These are phyloP conservation scores for Ceratitis capitata DNA, from an alignment of 1,140 invertebrate species.

Conservation along the genomic window DNA sequence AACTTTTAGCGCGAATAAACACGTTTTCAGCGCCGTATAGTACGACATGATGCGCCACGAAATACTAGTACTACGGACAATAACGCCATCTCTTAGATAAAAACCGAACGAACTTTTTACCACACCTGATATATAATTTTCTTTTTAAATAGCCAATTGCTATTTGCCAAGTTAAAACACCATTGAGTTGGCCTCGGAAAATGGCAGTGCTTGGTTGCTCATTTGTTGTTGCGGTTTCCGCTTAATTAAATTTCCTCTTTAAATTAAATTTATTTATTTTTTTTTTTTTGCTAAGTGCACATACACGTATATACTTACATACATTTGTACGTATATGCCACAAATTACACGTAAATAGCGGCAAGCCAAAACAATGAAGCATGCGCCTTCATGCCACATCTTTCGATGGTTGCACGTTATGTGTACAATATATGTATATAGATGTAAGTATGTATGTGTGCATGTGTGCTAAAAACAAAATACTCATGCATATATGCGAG, in stretches of 20 bases:
- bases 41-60: too few relatives aligned
- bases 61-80: too few relatives aligned
- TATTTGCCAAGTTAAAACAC: neutral
- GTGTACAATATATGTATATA: neutral
- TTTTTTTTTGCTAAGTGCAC: too few relatives aligned
- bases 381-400: neutral
- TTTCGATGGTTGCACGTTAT: too few relatives aligned
- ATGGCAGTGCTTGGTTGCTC: neutral
- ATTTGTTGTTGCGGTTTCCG: neutral
- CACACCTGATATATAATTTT: too few relatives aligned
- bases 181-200: neutral
- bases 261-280: neutral
- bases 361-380: neutral
- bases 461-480: neutral
- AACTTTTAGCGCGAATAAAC: too few relatives aligned
- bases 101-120: too few relatives aligned
- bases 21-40: too few relatives aligned
- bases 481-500: neutral
- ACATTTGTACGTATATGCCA: neutral
- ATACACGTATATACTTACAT: too few relatives aligned
- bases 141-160: neutral
- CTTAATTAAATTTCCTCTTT: slow-evolving; percentile 3
- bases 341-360: neutral
- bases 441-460: neutral
- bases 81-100: too few relatives aligned